Evolutionary conservation across 2,888 invertebrate genomes (phyloP).

Genomic region (Eurytoma adleriae): DNA sequence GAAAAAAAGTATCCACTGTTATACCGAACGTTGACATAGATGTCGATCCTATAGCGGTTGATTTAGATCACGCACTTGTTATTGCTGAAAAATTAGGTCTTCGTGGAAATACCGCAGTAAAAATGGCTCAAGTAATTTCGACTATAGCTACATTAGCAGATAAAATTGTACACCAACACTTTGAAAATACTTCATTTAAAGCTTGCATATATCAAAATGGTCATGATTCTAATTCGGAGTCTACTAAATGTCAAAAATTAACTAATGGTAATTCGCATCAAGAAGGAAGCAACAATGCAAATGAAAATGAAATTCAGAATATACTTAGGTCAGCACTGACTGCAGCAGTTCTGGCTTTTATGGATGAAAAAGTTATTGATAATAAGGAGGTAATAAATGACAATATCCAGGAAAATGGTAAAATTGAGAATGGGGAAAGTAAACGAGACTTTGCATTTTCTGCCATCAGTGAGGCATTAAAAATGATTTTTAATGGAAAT

Average conservation of each 20-base stretch:
- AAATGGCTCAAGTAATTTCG: conserved; percentile 76
- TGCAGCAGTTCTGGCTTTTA: conserved; percentile 68
- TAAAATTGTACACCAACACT: conserved; percentile 67
- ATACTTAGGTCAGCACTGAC: conserved; percentile 69
- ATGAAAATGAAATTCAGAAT: conserved; percentile 62
- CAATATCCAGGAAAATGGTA: background rate
- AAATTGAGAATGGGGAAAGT: conserved; percentile 59
- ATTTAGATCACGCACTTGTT: conserved; percentile 70
- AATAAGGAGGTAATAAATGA: conserved; percentile 44
- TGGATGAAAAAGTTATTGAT: conserved; percentile 55
- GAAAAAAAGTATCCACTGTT: conserved; percentile 81
- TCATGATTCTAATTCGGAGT: conserved; percentile 14
- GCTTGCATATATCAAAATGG: conserved; percentile 27
- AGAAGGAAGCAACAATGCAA: background rate
- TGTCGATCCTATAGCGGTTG: conserved; percentile 72
- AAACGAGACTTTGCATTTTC: conserved; percentile 67
- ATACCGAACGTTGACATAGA: conserved; percentile 81
- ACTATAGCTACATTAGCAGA: conserved; percentile 72
- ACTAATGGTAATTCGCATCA: background rate
- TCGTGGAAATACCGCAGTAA: conserved; percentile 73
- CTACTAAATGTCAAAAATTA: conserved; percentile 21
- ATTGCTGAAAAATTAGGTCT: conserved; percentile 73
- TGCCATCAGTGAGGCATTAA: conserved; percentile 71
- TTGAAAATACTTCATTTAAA: no score
- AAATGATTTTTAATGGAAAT: conserved; percentile 65